Conservation (phyloP, 2,113 vertebrate genomes). For the Thalassoma bifasciatum region DNA sequence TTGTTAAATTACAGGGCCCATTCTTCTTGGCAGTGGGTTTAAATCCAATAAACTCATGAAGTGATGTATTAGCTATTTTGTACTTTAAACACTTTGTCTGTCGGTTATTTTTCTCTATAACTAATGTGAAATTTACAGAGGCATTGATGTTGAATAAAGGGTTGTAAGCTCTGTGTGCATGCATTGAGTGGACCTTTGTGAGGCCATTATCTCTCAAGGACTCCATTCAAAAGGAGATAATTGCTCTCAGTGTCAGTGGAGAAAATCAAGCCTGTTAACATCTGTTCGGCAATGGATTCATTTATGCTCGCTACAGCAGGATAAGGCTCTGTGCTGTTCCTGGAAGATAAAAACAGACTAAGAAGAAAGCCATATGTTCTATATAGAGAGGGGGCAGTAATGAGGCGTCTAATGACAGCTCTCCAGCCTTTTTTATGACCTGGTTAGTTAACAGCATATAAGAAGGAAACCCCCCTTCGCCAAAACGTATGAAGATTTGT, state of each 20-base stretch:
- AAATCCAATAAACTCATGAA: not conserved
- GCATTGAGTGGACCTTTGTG: slow-evolving; percentile 17
- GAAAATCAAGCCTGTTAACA: slow-evolving; percentile 45
- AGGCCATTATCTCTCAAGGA: slow-evolving; percentile 39
- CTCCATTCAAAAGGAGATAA: slow-evolving; percentile 44
- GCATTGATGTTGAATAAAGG: slow-evolving; percentile 27
- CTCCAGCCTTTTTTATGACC: slow-evolving; percentile 36
- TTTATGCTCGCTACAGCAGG: slow-evolving; percentile 38
- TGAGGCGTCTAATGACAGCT: slow-evolving; percentile 63
- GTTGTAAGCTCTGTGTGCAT: slow-evolving; percentile 3
- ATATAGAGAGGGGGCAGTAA: slow-evolving; percentile 42
- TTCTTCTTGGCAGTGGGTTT: not conserved
- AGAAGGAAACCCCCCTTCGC: slow-evolving; percentile 5
- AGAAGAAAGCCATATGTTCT: slow-evolving; percentile 54
- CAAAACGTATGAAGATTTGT: slow-evolving; percentile 42
- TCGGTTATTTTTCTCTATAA: slow-evolving; percentile 24
- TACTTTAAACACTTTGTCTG: not conserved
- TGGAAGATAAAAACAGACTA: slow-evolving; percentile 41
- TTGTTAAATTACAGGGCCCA: slow-evolving; percentile 28
- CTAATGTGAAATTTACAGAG: not conserved
- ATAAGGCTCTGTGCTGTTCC: slow-evolving; percentile 13
- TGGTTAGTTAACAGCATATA: slow-evolving; percentile 49
- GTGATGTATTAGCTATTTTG: not conserved
- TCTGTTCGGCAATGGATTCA: slow-evolving; percentile 37
- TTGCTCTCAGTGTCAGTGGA: slow-evolving; percentile 21